Conservation (phyloP, 1,140 invertebrate species). For the Ceratitis capitata region DNA sequence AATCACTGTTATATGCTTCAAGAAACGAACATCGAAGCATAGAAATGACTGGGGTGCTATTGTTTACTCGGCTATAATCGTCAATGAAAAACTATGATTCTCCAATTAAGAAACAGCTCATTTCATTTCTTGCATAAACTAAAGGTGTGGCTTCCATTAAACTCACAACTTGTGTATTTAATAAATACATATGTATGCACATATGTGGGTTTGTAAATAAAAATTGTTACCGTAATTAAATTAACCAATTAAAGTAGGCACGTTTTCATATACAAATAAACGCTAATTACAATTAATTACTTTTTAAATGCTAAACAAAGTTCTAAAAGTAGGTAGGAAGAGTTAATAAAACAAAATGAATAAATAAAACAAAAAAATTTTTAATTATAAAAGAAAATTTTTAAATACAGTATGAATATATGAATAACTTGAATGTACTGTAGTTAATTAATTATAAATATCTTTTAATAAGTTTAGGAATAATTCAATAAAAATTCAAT, state of each 20-base stretch:
- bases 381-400: background rate
- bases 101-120: too few species aligned
- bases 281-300: conserved; percentile 24
- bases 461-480: background rate
- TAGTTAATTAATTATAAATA: background rate
- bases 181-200: background rate
- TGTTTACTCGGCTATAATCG: too few species aligned
- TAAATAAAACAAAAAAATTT: too few species aligned
- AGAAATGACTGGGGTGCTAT: too few species aligned
- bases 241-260: background rate
- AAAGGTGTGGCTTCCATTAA: too few species aligned
- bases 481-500: conserved; percentile 1
- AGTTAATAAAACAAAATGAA: background rate
- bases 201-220: too few species aligned
- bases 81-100: too few species aligned
- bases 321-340: background rate
- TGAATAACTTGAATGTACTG: background rate
- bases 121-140: too few species aligned
- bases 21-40: too few species aligned
- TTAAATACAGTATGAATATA: background rate
- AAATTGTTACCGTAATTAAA: too few species aligned
- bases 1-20: too few species aligned
- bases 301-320: conserved; percentile 1
- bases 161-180: too few species aligned
- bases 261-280: background rate